Percentiles rank a stretch among this genome's conserved stretches.
Evolutionary conservation across 2,888 invertebrate genomes (phyloP).

Genomic region (Xestia rhomboidea): DNA sequence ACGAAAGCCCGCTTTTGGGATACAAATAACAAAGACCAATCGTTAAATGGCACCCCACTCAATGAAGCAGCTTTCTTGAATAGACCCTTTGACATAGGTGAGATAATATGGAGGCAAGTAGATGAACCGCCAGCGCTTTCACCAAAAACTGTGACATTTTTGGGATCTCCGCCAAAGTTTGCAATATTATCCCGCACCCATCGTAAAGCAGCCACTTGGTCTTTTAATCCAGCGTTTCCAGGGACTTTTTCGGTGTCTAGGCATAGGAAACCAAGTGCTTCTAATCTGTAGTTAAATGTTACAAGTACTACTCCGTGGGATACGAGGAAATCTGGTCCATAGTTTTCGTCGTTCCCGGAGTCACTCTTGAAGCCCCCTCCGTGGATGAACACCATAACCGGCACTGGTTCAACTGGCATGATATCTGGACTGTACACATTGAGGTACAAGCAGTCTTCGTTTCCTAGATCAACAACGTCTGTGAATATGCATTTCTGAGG

Average conservation of each 20-base stretch:
- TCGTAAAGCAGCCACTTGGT: slow-evolving; percentile 74
- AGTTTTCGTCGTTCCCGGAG: slow-evolving; percentile 71
- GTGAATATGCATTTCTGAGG: slow-evolving; percentile 72
- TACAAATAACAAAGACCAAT: slow-evolving; percentile 73
- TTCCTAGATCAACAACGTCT: slow-evolving; percentile 63
- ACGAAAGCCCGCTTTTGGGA: slow-evolving; percentile 72
- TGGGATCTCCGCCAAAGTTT: slow-evolving; percentile 75
- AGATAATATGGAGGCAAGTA: slow-evolving; percentile 69
- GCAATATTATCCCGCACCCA: slow-evolving; percentile 75
- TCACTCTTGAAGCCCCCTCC: slow-evolving; percentile 77
- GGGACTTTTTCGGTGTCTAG: slow-evolving; percentile 75
- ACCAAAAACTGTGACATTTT: slow-evolving; percentile 77
- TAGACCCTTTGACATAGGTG: slow-evolving; percentile 76
- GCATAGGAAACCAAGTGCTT: slow-evolving; percentile 74
- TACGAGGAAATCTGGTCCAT: slow-evolving; percentile 78
- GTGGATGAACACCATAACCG: slow-evolving; percentile 80
- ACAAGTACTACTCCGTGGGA: slow-evolving; percentile 75
- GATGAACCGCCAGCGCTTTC: slow-evolving; percentile 77
- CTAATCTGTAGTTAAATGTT: slow-evolving; percentile 78
- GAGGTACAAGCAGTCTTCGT: slow-evolving; percentile 77
- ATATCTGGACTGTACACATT: slow-evolving; percentile 77
- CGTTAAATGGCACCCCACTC: slow-evolving; percentile 75
- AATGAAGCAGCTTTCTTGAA: slow-evolving; percentile 74
- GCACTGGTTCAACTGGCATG: slow-evolving; percentile 59
- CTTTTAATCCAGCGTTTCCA: slow-evolving; percentile 78